Base-by-base conservation (phyloP, 2,888 invertebrate genomes). In the Ptychoptera contaminata region DNA sequence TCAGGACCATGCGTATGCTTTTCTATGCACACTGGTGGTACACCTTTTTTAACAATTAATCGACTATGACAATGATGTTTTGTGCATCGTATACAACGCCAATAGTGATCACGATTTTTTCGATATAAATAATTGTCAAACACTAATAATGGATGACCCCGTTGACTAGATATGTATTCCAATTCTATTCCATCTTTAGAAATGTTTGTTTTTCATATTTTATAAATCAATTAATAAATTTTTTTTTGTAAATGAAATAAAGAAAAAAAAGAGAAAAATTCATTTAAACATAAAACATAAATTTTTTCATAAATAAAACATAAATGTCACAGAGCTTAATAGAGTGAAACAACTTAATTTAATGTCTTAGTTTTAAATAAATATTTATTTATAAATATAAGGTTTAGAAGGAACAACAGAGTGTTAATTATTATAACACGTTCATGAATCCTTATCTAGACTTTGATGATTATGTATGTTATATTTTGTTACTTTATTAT, bases 81-180 rank as follows among this genome's bases (percentile, higher is more conserved):
- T 8, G 56, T 54, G 43, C 56, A 56, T 11, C 57, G 54, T 37
- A 58, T 51, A 32, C 60, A 60, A 39, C 59, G 51, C 59, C 59
- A 60, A 46, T 60, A 59, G 47, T 54, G 55, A 16, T 52, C 54
- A 9, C 58, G 55, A 52, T 59, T 58, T 43, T 55, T 56, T 6
- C 59, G 56, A 53, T 54, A 60, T 16, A 60, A 50, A 52, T 55
- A 60, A 45, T 56, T 53, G 38, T 57, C 48, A 23, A 57, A 48
- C 16, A 60, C 55, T 2, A 60, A 51, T 23, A 59, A 48, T 11
- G 59, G 59, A 16, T 52, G 53, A 11, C 58, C 59, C 6, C 59
- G 54, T 49, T 58, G 58, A 47, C 58, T 59, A 44, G 55, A 56
- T 45, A 60, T 57, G 46, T 53, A 56, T 49, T 57, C 56, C 46